Conservation (phyloP, 2,797 vertebrate species). For the Microhierax caerulescens region DNA sequence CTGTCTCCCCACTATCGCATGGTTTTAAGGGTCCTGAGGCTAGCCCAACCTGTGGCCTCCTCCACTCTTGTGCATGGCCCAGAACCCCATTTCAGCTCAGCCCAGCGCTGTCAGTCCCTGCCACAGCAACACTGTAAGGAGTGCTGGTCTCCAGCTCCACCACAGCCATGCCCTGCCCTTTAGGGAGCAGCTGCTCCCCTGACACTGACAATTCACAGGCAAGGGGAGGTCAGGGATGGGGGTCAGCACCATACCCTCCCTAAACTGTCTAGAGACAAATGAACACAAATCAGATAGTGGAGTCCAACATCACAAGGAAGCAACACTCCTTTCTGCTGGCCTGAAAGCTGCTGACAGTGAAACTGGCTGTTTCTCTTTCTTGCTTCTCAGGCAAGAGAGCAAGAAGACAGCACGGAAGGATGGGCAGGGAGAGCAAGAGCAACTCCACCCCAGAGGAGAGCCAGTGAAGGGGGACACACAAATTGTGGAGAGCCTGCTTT, state of each 20-base stretch:
- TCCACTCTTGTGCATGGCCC: not conserved
- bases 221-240: not conserved
- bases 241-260: not conserved
- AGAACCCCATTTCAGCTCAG: not conserved
- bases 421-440: not conserved
- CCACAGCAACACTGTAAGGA: not conserved
- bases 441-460: not conserved
- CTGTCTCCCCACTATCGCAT: rapidly evolving
- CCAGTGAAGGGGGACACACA: not conserved
- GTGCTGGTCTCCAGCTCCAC: not conserved
- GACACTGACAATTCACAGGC: not conserved
- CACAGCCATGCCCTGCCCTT: not conserved
- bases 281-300: not conserved
- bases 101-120: not conserved
- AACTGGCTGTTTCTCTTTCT: not conserved
- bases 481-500: not conserved
- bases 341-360: slow-evolving; percentile 13
- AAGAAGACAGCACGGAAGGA: not conserved
- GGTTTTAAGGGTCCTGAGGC: not conserved
- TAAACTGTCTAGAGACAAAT: not conserved
- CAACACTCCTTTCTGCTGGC: slow-evolving; percentile 1
- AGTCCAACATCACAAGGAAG: not conserved
- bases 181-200: not conserved
- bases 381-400: not conserved
- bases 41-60: not conserved